Percentiles rank a stretch among this genome's conserved stretches.
These are phyloP conservation scores for Cylas formicarius DNA, from an alignment of 1,140 invertebrate genomes.

Conservation along the genomic window DNA sequence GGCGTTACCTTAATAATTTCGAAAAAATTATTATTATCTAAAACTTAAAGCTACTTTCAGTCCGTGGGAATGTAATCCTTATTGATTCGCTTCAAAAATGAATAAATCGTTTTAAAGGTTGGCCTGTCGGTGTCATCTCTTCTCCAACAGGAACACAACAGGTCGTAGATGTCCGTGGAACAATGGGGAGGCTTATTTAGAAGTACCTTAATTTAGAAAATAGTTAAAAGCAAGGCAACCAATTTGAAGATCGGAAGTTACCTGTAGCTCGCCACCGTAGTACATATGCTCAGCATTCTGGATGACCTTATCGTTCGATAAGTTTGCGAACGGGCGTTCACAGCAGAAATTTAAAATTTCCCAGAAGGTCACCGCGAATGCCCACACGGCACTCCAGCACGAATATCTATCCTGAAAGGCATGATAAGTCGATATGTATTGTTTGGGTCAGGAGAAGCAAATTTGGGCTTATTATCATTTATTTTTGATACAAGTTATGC, in stretches of 20 bases:
- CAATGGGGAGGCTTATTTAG: slow-evolving; percentile 64
- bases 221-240: not conserved
- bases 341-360: slow-evolving; percentile 69
- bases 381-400: slow-evolving; percentile 58
- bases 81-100: slow-evolving; percentile 60
- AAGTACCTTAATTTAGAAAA: slow-evolving; percentile 43
- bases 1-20: too few species aligned
- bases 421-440: slow-evolving; percentile 14
- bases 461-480: too few species aligned
- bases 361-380: slow-evolving; percentile 65
- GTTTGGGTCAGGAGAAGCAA: too few species aligned
- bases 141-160: slow-evolving; percentile 76
- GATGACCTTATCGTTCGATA: slow-evolving; percentile 68
- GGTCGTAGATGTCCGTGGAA: slow-evolving; percentile 67
- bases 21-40: too few species aligned
- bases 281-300: slow-evolving; percentile 65
- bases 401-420: slow-evolving; percentile 57
- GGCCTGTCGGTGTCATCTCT: slow-evolving; percentile 58
- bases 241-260: slow-evolving; percentile 29
- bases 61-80: slow-evolving; percentile 47
- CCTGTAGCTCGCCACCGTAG: slow-evolving; percentile 56
- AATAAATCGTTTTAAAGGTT: slow-evolving; percentile 67
- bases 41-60: slow-evolving; percentile 21
- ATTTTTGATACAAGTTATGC: not conserved
- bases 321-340: slow-evolving; percentile 62